Base-by-base conservation (phyloP, 2,888 invertebrate species). In the Cataglyphis albicans region DNA sequence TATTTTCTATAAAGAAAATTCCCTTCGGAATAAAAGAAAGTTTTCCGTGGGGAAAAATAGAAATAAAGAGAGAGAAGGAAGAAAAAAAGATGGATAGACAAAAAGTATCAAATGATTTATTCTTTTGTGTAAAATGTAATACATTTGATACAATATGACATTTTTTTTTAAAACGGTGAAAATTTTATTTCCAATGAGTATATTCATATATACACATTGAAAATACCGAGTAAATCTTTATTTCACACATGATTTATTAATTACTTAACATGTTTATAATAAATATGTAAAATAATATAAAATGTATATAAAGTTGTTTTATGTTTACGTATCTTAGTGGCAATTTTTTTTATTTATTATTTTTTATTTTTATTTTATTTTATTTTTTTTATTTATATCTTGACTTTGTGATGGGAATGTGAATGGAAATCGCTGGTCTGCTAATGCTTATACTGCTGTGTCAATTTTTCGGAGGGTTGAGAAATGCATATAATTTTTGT, bases 401-500 rank as follows among this genome's bases (percentile, higher is more conserved):
- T 35, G 1, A 7, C 18, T 78, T 57, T 21, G 6, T 32, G 35
- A 18, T 59, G 38, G 4, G 10, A 74, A 44, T 61, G 21, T 7
- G 15, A 63, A 44, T 29, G 44, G 3, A 44, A 48, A 38, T 9
- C 21, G 15, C 15, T 67, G 29, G n/a, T n/a, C 48, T 38, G 15
- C 41, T 44, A 44, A 68, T 10, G n/a, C 25, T 80, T 41, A 29
- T 10, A n/a, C 41, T n/a, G 21, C 44, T 4, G 48, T 29, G 59
- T 0, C 0, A 25, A 29, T 80, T 61, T 59, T 61, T 35, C 41
- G 68, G 21, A 67, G 29, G 1, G 3, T 32, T 55, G 29, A 76
- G 21, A 57, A 18, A 41, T 32, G n/a, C 57, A 18, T 41, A 38
- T 65, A 7, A 75, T 65, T 84, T 86, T 44, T 85, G 88, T 93